Base-by-base conservation (phyloP, 1,140 invertebrate species). In the Drosophila hydei region DNA sequence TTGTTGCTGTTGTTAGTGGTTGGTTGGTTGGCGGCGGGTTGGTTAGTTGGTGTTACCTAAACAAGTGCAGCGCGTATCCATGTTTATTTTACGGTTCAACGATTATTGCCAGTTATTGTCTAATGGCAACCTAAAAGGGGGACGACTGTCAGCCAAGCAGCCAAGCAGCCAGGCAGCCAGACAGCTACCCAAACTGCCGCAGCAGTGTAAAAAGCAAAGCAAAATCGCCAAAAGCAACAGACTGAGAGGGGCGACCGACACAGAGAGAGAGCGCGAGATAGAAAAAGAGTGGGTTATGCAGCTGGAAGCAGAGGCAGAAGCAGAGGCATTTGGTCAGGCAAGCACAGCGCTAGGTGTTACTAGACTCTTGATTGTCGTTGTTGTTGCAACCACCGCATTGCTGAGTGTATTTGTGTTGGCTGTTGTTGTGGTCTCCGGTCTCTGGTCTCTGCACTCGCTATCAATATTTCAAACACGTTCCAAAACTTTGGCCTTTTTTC, bases 81-180 rank as follows among this genome's bases (percentile, higher is more conserved):
- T 88, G 83, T 88, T 88, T 88, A 88, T 88, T 88, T 88, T 88
- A 88, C 83, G 83, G 83, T 88, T 88, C 83, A 88, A 88, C 84
- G 83, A 89, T 88, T 88, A 88, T 88, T 88, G 83, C 83, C 79
- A 88, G 83, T 88, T 88, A 88, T 88, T 88, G 83, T 88, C 83
- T 79, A 89, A 89, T 84, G 72, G 72, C 65, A 72, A 60, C 77
- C 67, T 72, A 84, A 85, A 84, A 70, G 77, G 81, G 74, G 80
- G 56, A 52, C 16, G 48, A 50, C 43, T 52, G 42, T 52, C 51
- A 38, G 52, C 18, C 21, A 21, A 42, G 54, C 58, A 45, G 58
- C 50, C 51, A 52, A 52, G 48, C 70, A 45, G 48, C 54, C 30
- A 25, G 47, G 62, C 61, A 56, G 60, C 30, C 58, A 48, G 48